These are phyloP conservation scores for Ormyrus nitidulus DNA, from an alignment of 2,888 invertebrate genomes.

Conservation along the genomic window DNA sequence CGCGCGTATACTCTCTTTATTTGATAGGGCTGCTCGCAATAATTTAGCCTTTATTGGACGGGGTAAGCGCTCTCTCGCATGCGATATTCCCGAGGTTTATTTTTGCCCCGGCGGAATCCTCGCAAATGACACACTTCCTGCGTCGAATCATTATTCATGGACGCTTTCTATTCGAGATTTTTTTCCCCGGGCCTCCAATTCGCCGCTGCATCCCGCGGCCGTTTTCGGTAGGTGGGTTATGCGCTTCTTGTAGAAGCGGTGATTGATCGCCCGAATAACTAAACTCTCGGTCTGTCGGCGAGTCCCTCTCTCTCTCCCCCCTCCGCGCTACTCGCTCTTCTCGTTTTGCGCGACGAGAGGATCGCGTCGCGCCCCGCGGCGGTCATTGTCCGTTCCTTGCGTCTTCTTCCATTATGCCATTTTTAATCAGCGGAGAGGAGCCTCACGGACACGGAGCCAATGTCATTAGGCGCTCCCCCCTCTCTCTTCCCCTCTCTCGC, in stretches of 20 bases:
- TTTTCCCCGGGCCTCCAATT: not conserved
- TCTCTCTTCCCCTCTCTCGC: not conserved
- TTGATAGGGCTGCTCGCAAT: not conserved
- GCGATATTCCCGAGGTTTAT: no score
- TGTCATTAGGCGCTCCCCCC: slow-evolving; percentile 61
- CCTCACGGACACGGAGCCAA: slow-evolving; percentile 59
- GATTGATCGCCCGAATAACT: slow-evolving; percentile 72
- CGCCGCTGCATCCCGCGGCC: slow-evolving; percentile 34
- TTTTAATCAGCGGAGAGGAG: slow-evolving; percentile 68
- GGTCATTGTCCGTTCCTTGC: slow-evolving; percentile 65
- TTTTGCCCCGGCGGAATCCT: no score
- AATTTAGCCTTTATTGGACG: no score
- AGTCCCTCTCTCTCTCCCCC: slow-evolving; percentile 33
- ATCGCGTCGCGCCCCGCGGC: slow-evolving; percentile 52
- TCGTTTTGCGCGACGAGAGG: slow-evolving; percentile 21
- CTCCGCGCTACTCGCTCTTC: slow-evolving; percentile 17
- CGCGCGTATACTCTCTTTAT: not conserved
- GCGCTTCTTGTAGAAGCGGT: slow-evolving; percentile 69
- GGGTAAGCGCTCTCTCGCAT: no score
- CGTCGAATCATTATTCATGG: no score
- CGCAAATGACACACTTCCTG: no score
- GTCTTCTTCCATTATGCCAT: slow-evolving; percentile 72
- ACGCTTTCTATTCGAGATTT: not conserved
- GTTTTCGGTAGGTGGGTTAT: slow-evolving; percentile 67
- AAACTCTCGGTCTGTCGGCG: slow-evolving; percentile 60